phyloP scores from a whole-genome alignment of 2,888 invertebrate genomes.

The Schrankia costaestrigalis region DNA sequence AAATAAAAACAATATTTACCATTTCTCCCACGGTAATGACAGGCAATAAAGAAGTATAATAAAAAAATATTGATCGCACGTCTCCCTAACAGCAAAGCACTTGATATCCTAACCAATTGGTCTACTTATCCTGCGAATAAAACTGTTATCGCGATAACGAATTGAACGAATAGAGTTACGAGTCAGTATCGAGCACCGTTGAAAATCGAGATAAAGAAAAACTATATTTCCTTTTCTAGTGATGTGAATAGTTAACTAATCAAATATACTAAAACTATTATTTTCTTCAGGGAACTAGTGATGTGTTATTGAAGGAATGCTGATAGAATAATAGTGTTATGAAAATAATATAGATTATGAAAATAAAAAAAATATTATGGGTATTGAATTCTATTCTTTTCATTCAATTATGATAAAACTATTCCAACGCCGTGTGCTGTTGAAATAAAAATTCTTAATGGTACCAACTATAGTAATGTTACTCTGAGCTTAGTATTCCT shows the following conservation, averaged over 20 bases:
- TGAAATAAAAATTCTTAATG: too few relatives aligned
- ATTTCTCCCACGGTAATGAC: constrained; percentile 37
- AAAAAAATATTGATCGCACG: constrained; percentile 16
- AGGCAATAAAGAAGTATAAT: constrained; percentile 9
- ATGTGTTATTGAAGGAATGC: too few relatives aligned
- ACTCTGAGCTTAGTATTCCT: too few relatives aligned
- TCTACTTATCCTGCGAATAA: constrained; percentile 53
- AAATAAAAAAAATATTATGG: too few relatives aligned
- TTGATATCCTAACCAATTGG: constrained; percentile 55
- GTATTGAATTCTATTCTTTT: too few relatives aligned
- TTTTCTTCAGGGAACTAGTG: too few relatives aligned
- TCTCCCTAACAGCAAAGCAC: constrained; percentile 20
- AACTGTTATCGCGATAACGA: constrained; percentile 44
- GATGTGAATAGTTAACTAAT: neutral
- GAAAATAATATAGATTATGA: too few relatives aligned
- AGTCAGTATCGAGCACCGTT: constrained; percentile 31
- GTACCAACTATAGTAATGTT: too few relatives aligned
- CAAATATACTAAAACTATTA: constrained; percentile 1
- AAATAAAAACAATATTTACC: constrained; percentile 45
- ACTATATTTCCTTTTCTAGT: constrained; percentile 1
- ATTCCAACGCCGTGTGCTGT: too few relatives aligned
- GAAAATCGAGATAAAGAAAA: constrained; percentile 26
- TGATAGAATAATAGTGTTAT: too few relatives aligned
- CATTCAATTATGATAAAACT: too few relatives aligned
- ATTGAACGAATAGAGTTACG: constrained; percentile 27